These are phyloP conservation scores for Pristionchus mayeri DNA, from an alignment of 2,888 invertebrate species.

Conservation along the genomic window DNA sequence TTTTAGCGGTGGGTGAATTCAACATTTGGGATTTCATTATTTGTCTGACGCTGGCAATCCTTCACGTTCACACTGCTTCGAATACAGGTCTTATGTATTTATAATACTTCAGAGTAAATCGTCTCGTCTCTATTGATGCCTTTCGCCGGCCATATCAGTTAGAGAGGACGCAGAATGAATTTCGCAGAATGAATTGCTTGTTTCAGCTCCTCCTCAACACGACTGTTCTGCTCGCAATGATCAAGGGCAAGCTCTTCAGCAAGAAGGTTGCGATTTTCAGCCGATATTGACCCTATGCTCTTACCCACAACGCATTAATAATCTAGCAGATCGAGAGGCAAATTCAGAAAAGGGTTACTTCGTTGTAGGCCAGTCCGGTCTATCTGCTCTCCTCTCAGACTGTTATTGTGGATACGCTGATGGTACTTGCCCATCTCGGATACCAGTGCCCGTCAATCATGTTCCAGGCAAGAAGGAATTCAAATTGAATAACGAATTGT, in stretches of 20 bases:
- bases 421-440: not conserved
- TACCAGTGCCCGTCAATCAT: constrained; percentile 8
- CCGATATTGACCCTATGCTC: no score
- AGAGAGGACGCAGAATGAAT: no score
- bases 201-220: not conserved
- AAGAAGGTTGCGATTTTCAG: not conserved
- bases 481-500: not conserved
- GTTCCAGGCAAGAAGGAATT: not conserved
- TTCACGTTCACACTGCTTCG: no score
- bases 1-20: no score
- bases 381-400: constrained; percentile 6
- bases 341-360: no score
- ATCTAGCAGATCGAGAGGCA: not conserved
- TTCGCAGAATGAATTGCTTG: no score
- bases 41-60: no score
- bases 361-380: not conserved
- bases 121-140: no score
- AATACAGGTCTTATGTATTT: no score
- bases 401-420: not conserved
- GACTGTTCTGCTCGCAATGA: not conserved
- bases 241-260: not conserved
- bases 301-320: not conserved
- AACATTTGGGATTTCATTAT: no score
- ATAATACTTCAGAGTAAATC: no score
- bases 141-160: no score